phyloP scores from a whole-genome alignment of 2,113 vertebrate species.

The Odontophorus gujanensis region DNA sequence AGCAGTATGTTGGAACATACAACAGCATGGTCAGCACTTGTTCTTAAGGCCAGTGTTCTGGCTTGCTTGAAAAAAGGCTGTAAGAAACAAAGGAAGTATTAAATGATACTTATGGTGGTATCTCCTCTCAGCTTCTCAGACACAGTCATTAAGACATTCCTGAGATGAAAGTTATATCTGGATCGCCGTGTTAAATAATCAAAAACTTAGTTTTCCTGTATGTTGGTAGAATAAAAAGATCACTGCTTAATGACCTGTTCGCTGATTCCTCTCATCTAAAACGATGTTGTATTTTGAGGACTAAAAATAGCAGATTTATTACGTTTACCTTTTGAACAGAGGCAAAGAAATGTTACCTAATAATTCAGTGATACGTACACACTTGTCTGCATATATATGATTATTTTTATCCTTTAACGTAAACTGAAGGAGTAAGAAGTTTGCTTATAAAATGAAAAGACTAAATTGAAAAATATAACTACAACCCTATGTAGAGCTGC shows the following conservation, averaged over 20 bases:
- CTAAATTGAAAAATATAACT: neutral
- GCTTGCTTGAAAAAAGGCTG: neutral
- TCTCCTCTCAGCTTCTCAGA: constrained; percentile 9
- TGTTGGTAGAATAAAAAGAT: constrained; percentile 31
- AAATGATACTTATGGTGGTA: neutral
- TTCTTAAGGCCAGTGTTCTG: neutral
- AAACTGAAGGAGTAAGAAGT: constrained; percentile 37
- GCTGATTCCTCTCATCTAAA: constrained; percentile 38
- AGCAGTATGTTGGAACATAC: neutral
- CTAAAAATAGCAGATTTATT: constrained; percentile 36
- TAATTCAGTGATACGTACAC: constrained; percentile 37
- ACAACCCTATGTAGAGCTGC: neutral
- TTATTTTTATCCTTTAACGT: constrained; percentile 51
- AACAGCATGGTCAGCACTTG: neutral
- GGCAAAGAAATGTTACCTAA: constrained; percentile 60
- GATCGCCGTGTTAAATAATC: neutral
- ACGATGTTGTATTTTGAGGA: constrained; percentile 3
- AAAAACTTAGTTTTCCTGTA: neutral
- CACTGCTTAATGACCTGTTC: constrained; percentile 46
- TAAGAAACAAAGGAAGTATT: neutral
- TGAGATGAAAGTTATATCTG: neutral
- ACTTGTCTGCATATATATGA: constrained; percentile 16
- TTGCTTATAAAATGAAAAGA: constrained; percentile 31
- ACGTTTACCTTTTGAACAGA: constrained; percentile 42
- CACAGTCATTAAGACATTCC: constrained; percentile 34